Evolutionary conservation across 2,888 invertebrate species (phyloP), one percentile per base, ranked within the genome.

Genomic region (Zaprionus obscuricornis): DNA sequence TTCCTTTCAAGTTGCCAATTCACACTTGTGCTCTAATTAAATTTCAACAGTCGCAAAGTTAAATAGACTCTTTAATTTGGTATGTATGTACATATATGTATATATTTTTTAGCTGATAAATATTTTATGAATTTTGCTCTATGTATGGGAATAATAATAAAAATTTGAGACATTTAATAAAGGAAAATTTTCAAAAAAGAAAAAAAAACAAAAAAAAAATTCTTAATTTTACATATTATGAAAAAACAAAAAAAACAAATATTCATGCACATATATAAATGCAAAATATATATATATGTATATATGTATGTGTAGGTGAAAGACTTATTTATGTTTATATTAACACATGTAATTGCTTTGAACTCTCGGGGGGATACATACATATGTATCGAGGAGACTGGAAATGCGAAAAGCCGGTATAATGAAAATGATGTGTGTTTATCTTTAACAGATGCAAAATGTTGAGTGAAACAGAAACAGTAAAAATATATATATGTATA

Each of bases 11-110:
- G 11, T 34, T 13, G 17, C 45, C 66, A 86, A 85, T 85, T 85
- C 64, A 60, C 85, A 85, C 70, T 52, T 55, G 17, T 22, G 62
- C 58, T 70, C 85, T 85, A 85, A 85, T 86, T 79, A 55, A 52
- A 74, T 82, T 77, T 76, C 50, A 60, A 36, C 24, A 46, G 26
- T 29, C 43, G 49, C 54, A 52, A 66, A 68, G 24, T 51, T 47
- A 51, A 54, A 58, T 20, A 58, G 29, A 50, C 36, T 50, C 31
- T 52, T 49, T 34, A 16, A 20, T 31, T 4, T 2, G 24, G 27
- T 24, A 59, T n/a, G n/a, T 8, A 3, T 27, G 3, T 8, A 6
- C 5, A 3, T 8, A 3, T 6, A 27, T 6, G 3, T 27, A 8
- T 27, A 27, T 27, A 27, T 6, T 8, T 7, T 13, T 34, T 18